Conservation (phyloP, 1,140 invertebrate genomes). For the Drosophila lacertosa region DNA sequence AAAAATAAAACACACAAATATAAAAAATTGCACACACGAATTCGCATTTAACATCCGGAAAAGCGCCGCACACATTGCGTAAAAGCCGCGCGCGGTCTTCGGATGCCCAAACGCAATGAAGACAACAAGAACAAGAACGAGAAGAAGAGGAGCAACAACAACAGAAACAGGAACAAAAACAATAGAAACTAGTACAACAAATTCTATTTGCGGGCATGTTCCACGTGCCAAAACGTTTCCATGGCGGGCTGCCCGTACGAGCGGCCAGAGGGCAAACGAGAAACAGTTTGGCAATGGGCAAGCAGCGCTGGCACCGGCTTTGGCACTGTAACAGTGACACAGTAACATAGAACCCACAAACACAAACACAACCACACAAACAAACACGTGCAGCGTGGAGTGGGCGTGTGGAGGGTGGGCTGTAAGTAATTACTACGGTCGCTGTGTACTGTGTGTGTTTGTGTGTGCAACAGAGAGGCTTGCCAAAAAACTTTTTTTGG, state of each 20-base stretch:
- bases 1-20: not conserved
- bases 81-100: conserved; percentile 42
- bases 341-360: conserved; percentile 21
- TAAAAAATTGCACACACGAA: conserved; percentile 11
- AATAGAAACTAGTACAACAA: conserved; percentile 38
- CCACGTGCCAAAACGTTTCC: conserved; percentile 41
- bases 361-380: not conserved
- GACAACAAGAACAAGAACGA: conserved; percentile 21
- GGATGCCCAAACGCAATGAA: conserved; percentile 40
- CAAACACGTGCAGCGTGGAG: not conserved
- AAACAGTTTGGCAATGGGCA: conserved; percentile 33
- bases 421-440: not conserved
- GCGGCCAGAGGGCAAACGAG: conserved; percentile 6
- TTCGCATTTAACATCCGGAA: conserved; percentile 27
- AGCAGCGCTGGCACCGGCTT: conserved; percentile 37
- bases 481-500: conserved; percentile 26
- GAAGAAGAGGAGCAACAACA: not conserved
- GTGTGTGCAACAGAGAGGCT: not conserved
- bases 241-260: not conserved
- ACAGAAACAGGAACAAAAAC: conserved; percentile 3
- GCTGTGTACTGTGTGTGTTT: too few species aligned
- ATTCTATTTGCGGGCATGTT: conserved; percentile 45
- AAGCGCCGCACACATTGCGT: conserved; percentile 42
- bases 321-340: conserved; percentile 53
- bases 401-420: not conserved